Evolutionary conservation across 2,888 invertebrate species (phyloP).

Genomic region (Seira sanloemensis): DNA sequence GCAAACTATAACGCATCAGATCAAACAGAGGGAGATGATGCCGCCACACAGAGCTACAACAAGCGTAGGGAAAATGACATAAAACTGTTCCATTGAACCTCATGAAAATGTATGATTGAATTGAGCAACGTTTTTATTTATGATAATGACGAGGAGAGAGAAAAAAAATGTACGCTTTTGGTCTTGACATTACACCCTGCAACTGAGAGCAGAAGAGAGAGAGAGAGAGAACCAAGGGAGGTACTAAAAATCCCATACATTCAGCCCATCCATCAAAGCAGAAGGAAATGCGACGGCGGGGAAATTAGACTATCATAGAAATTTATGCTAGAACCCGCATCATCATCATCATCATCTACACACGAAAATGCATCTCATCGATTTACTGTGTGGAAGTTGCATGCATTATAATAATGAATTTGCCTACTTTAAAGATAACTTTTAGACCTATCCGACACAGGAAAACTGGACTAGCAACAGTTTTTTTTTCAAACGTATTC

Average conservation of each 20-base stretch:
- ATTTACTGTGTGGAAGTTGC: background rate
- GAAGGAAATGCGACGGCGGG: background rate
- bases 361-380: constrained; percentile 2
- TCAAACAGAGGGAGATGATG: background rate
- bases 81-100: constrained; percentile 44
- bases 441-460: no score
- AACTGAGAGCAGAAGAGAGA: background rate
- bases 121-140: constrained; percentile 42
- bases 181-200: constrained; percentile 20
- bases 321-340: background rate
- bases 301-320: constrained; percentile 6
- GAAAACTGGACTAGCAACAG: no score
- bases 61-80: constrained; percentile 10
- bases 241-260: no score
- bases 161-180: background rate
- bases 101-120: constrained; percentile 55
- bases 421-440: no score
- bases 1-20: no score
- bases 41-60: background rate
- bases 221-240: background rate
- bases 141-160: constrained; percentile 7
- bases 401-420: no score
- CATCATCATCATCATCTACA: background rate
- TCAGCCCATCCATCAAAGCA: no score
- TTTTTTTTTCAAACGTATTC: no score